These are phyloP conservation scores for Diorhabda elongata DNA, from an alignment of 1,140 invertebrate species.

Conservation along the genomic window DNA sequence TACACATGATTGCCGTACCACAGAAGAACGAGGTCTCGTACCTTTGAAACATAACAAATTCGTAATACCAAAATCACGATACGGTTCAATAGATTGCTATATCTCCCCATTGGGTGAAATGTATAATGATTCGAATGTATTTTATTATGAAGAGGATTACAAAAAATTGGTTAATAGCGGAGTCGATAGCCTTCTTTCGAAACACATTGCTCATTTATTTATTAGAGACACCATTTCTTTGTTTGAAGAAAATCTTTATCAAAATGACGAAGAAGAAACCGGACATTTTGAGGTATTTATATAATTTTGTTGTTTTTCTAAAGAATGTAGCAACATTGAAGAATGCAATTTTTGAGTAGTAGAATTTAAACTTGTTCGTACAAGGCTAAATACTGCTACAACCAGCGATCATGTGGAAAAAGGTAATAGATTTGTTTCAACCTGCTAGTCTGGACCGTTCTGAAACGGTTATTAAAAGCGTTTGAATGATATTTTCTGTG, in stretches of 20 bases:
- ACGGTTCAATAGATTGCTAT: conserved; percentile 97
- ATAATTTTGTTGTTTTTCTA: background rate
- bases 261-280: conserved; percentile 89
- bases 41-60: conserved; percentile 76
- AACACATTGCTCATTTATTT: conserved; percentile 97
- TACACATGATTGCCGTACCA: conserved; percentile 93
- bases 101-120: conserved; percentile 81
- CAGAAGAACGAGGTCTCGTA: conserved; percentile 83
- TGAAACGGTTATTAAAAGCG: too few relatives aligned
- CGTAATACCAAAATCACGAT: conserved; percentile 91
- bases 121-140: conserved; percentile 89
- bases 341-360: too few relatives aligned
- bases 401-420: too few relatives aligned
- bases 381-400: too few relatives aligned
- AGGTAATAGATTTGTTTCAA: too few relatives aligned
- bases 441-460: too few relatives aligned
- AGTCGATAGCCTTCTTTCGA: conserved; percentile 85
- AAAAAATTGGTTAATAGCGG: conserved; percentile 76
- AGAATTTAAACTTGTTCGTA: too few relatives aligned
- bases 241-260: conserved; percentile 93
- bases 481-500: too few relatives aligned
- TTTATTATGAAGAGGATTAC: conserved; percentile 81
- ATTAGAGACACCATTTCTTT: conserved; percentile 96
- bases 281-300: conserved; percentile 92
- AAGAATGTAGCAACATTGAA: background rate